These are phyloP conservation scores for Cancer borealis DNA, from an alignment of 2,888 invertebrate species.

Conservation along the genomic window DNA sequence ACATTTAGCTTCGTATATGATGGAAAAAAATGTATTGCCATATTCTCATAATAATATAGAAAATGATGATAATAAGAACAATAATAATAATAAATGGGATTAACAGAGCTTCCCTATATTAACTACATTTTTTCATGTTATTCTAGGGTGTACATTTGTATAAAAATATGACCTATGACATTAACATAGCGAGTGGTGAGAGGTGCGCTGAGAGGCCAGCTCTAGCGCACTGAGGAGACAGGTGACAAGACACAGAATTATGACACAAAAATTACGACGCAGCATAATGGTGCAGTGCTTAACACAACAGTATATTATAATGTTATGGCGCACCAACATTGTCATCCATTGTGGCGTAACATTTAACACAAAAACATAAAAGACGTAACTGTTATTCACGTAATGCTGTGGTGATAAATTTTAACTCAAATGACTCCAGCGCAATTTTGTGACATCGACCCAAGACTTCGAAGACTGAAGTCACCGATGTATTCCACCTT, in stretches of 20 bases:
- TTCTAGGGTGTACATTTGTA: neutral
- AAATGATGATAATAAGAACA: neutral
- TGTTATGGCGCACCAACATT: neutral
- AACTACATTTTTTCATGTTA: neutral
- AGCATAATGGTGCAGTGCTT: neutral
- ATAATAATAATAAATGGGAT: neutral
- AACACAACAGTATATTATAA: neutral
- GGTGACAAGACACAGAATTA: neutral
- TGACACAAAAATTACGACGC: neutral
- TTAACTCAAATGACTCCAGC: neutral
- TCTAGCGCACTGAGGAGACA: neutral
- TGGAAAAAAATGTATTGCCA: neutral
- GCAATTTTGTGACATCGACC: neutral
- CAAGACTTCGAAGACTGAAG: neutral
- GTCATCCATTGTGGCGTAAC: neutral
- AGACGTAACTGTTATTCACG: neutral
- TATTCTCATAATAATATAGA: neutral
- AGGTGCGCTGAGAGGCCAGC: constrained; percentile 14
- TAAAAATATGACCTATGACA: neutral
- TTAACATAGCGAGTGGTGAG: neutral
- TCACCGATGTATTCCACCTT: neutral
- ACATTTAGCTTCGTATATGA: neutral
- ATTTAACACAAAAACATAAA: neutral
- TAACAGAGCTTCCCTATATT: neutral
- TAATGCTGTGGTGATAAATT: neutral